Percentiles rank a stretch among this genome's conserved stretches.
Conservation (phyloP, 2,113 vertebrate species). For the Epinephelus lanceolatus region DNA sequence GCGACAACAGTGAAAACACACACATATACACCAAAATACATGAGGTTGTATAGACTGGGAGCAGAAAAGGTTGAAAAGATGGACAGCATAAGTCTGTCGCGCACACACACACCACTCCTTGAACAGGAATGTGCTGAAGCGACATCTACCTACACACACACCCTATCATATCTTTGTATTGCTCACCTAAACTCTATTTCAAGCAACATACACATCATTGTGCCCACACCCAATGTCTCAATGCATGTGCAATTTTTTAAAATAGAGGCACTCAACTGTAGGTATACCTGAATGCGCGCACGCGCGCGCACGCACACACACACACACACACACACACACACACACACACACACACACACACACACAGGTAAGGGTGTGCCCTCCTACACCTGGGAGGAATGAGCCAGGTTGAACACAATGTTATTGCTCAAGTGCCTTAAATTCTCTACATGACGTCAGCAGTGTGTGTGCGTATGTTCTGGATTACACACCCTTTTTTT, state of each 20-base stretch:
- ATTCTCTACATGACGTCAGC: constrained; percentile 43
- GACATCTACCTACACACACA: constrained; percentile 23
- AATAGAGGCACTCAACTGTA: background rate
- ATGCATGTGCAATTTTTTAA: constrained; percentile 5
- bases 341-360: constrained; percentile 13
- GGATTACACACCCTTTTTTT: constrained; percentile 29
- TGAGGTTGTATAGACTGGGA: background rate
- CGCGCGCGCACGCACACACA: background rate
- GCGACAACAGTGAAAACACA: background rate
- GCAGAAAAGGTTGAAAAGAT: background rate
- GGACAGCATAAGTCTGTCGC: background rate
- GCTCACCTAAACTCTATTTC: background rate
- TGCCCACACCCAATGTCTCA: constrained; percentile 22
- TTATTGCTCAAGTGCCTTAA: constrained; percentile 49
- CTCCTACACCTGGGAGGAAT: constrained; percentile 37
- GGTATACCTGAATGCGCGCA: background rate
- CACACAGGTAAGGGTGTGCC: constrained; percentile 49
- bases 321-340: constrained; percentile 19
- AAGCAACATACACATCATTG: background rate
- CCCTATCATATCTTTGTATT: background rate
- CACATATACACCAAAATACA: background rate
- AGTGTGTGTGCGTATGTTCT: background rate
- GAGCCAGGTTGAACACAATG: constrained; percentile 29
- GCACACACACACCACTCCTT: background rate
- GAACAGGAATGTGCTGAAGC: constrained; percentile 4